A percentile compares a stretch with the other conserved stretches of the same genome.
Conservation (phyloP, 2,888 invertebrate species). For the Galerucella calmariensis region DNA sequence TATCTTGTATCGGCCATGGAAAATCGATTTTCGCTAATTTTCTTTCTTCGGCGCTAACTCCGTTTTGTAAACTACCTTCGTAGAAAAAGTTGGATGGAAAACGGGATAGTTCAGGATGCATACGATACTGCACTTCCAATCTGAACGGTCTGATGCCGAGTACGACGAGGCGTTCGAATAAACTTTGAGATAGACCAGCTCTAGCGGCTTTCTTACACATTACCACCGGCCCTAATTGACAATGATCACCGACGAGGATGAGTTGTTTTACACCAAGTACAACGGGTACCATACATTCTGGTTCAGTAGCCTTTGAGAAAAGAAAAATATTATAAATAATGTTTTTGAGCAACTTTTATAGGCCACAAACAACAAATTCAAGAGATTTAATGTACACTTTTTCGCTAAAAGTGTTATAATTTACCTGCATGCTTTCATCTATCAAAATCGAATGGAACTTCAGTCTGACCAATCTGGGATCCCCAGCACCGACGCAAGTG, state of each 20-base stretch:
- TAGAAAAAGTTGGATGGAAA: constrained; percentile 99
- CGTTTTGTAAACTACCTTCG: constrained; percentile 98
- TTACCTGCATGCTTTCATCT: constrained; percentile 86
- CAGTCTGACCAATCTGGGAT: constrained; percentile 90
- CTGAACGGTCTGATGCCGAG: constrained; percentile 97
- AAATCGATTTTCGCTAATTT: constrained; percentile 92
- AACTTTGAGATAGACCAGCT: constrained; percentile 95
- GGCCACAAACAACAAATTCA: no score
- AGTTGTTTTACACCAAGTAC: constrained; percentile 96
- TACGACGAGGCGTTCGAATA: constrained; percentile 97
- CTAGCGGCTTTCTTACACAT: constrained; percentile 99
- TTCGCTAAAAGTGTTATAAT: not conserved
- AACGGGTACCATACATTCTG: constrained; percentile 99
- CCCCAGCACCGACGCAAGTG: constrained; percentile 98
- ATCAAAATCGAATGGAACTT: constrained; percentile 97
- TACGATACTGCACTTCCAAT: constrained; percentile 97
- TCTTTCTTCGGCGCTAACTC: constrained; percentile 96
- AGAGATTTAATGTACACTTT: no score
- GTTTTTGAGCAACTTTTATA: no score
- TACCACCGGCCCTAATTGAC: constrained; percentile 98
- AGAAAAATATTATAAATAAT: constrained; percentile 1
- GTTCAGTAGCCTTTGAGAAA: constrained; percentile 80
- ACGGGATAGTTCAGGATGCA: constrained; percentile 97
- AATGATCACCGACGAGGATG: constrained; percentile 98
- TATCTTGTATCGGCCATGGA: constrained; percentile 96